Percentiles rank a stretch among this genome's conserved stretches.
Conservation (phyloP, 2,797 vertebrate genomes). For the Megalops cyprinoides region DNA sequence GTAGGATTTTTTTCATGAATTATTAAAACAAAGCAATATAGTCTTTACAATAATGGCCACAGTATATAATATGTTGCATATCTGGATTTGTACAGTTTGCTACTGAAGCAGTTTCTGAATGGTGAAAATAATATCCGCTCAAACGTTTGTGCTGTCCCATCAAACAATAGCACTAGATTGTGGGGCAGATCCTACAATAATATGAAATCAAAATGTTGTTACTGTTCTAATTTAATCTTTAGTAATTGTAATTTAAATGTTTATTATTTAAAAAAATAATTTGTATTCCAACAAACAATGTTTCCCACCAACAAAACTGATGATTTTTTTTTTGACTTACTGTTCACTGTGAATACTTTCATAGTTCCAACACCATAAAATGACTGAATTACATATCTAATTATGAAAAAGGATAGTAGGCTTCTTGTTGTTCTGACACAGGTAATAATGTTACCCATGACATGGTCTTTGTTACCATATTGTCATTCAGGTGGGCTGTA, state of each 20-base stretch:
- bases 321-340: background rate
- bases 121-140: background rate
- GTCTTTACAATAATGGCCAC: background rate
- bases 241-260: background rate
- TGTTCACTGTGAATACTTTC: background rate
- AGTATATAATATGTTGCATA: background rate
- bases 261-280: background rate
- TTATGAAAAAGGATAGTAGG: background rate
- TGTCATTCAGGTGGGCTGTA: too few species aligned
- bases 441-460: background rate
- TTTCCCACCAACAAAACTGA: too few species aligned
- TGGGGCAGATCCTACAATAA: background rate
- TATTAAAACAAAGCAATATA: background rate
- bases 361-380: constrained; percentile 8
- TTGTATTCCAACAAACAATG: background rate
- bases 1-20: constrained; percentile 68
- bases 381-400: background rate
- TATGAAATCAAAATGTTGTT: constrained; percentile 12
- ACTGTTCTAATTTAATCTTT: background rate
- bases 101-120: background rate
- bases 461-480: background rate
- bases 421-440: background rate
- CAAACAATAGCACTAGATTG: background rate
- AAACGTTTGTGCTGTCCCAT: background rate
- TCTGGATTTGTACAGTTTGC: background rate